These are phyloP conservation scores for Serilophus lunatus DNA, from an alignment of 2,113 vertebrate species.

Conservation along the genomic window DNA sequence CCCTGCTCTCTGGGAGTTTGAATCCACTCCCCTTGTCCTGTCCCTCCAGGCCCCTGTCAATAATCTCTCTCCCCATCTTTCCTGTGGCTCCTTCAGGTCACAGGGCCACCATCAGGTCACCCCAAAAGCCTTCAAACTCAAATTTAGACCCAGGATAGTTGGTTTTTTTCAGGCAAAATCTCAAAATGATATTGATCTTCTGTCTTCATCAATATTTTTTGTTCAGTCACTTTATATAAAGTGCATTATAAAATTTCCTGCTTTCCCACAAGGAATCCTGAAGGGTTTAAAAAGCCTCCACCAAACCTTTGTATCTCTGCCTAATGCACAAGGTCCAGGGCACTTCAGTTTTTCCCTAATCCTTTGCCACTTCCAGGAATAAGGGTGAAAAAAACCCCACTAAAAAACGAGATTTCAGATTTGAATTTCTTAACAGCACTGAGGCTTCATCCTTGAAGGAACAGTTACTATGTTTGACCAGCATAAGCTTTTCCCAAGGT, in stretches of 20 bases:
- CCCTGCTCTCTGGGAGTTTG: background rate
- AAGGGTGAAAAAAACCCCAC: background rate
- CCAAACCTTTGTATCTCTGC: background rate
- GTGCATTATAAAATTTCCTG: background rate
- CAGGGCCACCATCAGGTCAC: background rate
- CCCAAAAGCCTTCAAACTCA: background rate
- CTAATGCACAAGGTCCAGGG: background rate
- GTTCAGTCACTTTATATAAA: background rate
- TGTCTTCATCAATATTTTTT: background rate
- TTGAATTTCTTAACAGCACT: background rate
- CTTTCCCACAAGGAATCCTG: background rate
- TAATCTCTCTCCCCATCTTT: background rate
- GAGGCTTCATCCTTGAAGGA: background rate
- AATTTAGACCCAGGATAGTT: accelerated
- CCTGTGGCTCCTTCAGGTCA: background rate
- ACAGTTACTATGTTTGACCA: background rate
- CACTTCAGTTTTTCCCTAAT: background rate
- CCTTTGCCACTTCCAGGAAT: background rate
- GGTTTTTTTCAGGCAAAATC: background rate
- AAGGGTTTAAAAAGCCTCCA: background rate
- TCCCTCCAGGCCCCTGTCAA: background rate
- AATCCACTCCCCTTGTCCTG: background rate
- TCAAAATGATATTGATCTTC: background rate
- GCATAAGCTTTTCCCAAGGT: background rate
- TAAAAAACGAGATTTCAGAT: background rate